Evolutionary conservation across 64 coral and sea anemone genomes (phyloP).

Genomic region (Pocillopora damicornis): DNA sequence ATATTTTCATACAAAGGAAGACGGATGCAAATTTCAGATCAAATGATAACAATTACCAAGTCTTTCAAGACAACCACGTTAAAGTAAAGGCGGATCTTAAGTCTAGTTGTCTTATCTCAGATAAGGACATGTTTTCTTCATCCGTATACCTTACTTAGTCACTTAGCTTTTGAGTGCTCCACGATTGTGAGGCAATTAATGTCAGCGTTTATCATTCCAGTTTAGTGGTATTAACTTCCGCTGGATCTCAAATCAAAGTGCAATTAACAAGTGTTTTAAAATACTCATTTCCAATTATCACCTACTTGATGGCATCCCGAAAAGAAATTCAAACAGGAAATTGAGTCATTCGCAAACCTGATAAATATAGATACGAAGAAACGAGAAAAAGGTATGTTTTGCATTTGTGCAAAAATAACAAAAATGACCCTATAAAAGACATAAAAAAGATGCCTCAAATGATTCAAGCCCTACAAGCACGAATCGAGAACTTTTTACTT

Average conservation of each 20-base stretch:
- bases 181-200: neutral
- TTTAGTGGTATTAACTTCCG: neutral
- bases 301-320: neutral
- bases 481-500: neutral
- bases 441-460: neutral
- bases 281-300: neutral
- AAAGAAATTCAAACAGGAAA: neutral
- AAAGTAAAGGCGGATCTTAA: too few relatives aligned
- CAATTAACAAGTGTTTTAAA: neutral
- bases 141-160: neutral
- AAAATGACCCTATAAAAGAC: neutral
- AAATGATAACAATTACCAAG: too few relatives aligned
- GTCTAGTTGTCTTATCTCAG: neutral
- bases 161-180: neutral
- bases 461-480: neutral
- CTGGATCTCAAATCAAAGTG: neutral
- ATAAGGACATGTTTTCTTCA: neutral
- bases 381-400: neutral
- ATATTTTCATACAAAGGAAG: too few relatives aligned
- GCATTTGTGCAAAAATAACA: neutral
- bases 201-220: neutral
- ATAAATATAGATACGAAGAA: neutral
- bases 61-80: too few relatives aligned
- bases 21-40: too few relatives aligned
- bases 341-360: neutral